Conservation (phyloP, 2,888 invertebrate genomes). For the Drosophila prostipennis region DNA sequence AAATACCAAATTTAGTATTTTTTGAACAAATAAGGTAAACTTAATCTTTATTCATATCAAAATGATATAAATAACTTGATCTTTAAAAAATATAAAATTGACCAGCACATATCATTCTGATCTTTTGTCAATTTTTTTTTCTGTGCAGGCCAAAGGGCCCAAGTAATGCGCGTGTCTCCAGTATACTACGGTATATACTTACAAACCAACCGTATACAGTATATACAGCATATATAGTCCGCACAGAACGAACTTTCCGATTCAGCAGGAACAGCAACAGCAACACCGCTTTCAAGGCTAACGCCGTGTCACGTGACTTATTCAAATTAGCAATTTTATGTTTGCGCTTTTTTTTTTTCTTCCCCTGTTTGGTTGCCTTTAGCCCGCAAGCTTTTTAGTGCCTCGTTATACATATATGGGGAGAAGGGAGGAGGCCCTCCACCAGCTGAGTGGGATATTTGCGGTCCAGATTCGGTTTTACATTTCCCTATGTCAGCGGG, state of each 20-base stretch:
- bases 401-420: constrained; percentile 1
- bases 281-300: constrained; percentile 39
- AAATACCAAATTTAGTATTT: no score
- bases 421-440: no score
- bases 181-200: background rate
- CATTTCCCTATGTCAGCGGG: constrained; percentile 4
- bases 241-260: constrained; percentile 4
- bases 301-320: constrained; percentile 74
- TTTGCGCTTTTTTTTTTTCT: constrained; percentile 56
- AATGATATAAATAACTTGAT: no score
- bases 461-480: background rate
- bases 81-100: no score
- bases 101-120: no score
- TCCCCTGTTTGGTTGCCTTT: background rate
- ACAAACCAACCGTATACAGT: no score
- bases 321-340: constrained; percentile 78
- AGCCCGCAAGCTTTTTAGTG: background rate
- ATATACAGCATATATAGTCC: background rate
- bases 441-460: constrained; percentile 1
- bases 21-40: no score
- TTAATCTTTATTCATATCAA: no score
- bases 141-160: background rate
- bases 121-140: no score
- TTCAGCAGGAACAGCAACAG: background rate
- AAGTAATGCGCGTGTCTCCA: constrained; percentile 29